These are phyloP conservation scores for Aurelia aurita DNA, from an alignment of 30 jellyfish, hydroid and myxozoan species.

Conservation along the genomic window DNA sequence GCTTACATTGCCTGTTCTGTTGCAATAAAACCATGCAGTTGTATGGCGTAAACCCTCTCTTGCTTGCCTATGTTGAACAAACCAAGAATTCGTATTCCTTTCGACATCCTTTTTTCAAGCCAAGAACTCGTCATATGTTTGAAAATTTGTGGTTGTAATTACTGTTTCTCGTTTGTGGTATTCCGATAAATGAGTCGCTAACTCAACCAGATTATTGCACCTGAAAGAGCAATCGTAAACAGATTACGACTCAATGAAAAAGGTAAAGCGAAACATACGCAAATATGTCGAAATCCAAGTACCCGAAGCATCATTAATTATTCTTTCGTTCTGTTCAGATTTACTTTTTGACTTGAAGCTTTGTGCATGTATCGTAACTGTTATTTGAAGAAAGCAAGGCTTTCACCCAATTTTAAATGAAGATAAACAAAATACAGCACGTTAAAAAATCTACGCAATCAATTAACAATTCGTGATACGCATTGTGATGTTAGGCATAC, in stretches of 20 bases:
- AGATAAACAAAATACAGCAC: no score
- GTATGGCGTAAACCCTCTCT: background rate
- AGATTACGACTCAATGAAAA: background rate
- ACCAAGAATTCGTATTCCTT: constrained; percentile 35
- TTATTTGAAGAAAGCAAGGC: no score
- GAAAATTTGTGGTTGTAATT: background rate
- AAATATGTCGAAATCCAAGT: background rate
- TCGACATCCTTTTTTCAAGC: constrained; percentile 27
- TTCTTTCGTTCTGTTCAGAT: no score
- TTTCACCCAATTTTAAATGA: no score
- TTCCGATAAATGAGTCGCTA: constrained; percentile 13
- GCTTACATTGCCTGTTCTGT: constrained; percentile 42
- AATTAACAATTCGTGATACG: no score
- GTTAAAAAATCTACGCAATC: no score
- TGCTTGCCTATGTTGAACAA: constrained; percentile 37
- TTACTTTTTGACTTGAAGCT: no score
- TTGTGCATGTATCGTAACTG: no score
- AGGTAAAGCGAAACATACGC: background rate
- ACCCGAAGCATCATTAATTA: no score
- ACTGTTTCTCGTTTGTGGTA: background rate
- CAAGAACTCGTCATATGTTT: constrained; percentile 4
- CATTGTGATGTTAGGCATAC: no score
- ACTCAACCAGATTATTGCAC: constrained; percentile 9
- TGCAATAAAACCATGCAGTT: constrained; percentile 43
- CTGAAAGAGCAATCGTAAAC: background rate